Conservation (phyloP, 1,140 invertebrate species). For the Megalonaias nervosa region DNA sequence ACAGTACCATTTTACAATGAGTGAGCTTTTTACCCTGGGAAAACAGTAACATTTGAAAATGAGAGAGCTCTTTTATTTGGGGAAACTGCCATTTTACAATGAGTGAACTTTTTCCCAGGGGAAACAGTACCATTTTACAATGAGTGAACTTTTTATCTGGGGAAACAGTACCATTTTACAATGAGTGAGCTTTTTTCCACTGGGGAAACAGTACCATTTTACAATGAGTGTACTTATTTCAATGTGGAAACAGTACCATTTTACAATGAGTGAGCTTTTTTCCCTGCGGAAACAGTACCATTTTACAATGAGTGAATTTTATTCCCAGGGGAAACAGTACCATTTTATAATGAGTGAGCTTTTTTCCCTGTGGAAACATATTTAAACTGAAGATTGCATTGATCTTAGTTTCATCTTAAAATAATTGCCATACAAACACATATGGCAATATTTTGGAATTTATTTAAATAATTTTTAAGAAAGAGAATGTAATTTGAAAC, state of each 20-base stretch:
- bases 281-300: conserved; percentile 36
- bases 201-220: conserved; percentile 47
- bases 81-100: conserved; percentile 57
- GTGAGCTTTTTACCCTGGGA: conserved; percentile 40
- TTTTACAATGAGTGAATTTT: conserved; percentile 65
- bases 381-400: too few relatives aligned
- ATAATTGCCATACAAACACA: too few relatives aligned
- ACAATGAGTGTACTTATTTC: conserved; percentile 61
- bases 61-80: conserved; percentile 49
- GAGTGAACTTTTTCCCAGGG: conserved; percentile 49
- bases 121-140: conserved; percentile 58
- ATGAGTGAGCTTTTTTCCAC: conserved; percentile 57
- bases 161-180: conserved; percentile 54
- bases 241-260: conserved; percentile 43
- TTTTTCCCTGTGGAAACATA: not conserved
- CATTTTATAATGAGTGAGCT: conserved; percentile 66
- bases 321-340: conserved; percentile 15
- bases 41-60: conserved; percentile 59
- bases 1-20: conserved; percentile 63
- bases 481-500: too few relatives aligned
- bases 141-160: conserved; percentile 50
- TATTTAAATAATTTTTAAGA: too few relatives aligned
- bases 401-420: too few relatives aligned
- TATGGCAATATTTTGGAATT: too few relatives aligned
- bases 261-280: conserved; percentile 62